Evolutionary conservation across 2,113 vertebrate genomes (phyloP), one percentile per base, ranked within the genome.

Genomic region (Epinephelus fuscoguttatus): DNA sequence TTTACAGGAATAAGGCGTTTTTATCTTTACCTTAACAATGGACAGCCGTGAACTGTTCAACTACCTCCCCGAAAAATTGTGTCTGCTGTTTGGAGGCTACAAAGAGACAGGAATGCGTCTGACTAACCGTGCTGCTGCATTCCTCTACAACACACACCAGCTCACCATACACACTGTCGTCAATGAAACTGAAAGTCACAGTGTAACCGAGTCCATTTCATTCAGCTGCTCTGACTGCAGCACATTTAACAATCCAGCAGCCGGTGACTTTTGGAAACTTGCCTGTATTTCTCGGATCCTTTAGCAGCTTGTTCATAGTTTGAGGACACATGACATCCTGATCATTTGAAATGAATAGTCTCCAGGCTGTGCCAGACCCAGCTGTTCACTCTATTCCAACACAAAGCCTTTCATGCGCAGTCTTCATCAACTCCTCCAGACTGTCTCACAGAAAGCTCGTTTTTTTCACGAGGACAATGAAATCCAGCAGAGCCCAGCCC

Each of bases 91-190:
- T 55, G 42, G 40, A 64, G 60, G 57, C 42, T 70, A 37, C 61
- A 68, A 68, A 40, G 67, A 80, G 56, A 68, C 42, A 30, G 49
- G 8, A 74, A 9, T 2, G 56, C 27, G 81, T 77, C 70, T 56
- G 74, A 21, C 62, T 25, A 70, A 30, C 55, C 42, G 81, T 15
- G 73, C 77, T 82, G 84, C 86, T 80, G 75, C 84, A 89, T 88
- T 86, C 52, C 67, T 33, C 63, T n/a, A 18, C 40, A 25, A 49
- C 40, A 64, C 45, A 62, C 49, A 63, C 30, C 10, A 45, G 12
- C 49, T 42, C 7, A 60, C 64, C 50, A 5, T 0, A 52, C 52
- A 75, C 77, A 37, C 45, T 14, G 45, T 18, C 70, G 56, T 67
- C 21, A 6, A 52, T 37, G 17, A 30, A 23, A 56, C 40, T 40